Conservation (phyloP, 2,797 vertebrate species). For the Spondyliosoma cantharus region DNA sequence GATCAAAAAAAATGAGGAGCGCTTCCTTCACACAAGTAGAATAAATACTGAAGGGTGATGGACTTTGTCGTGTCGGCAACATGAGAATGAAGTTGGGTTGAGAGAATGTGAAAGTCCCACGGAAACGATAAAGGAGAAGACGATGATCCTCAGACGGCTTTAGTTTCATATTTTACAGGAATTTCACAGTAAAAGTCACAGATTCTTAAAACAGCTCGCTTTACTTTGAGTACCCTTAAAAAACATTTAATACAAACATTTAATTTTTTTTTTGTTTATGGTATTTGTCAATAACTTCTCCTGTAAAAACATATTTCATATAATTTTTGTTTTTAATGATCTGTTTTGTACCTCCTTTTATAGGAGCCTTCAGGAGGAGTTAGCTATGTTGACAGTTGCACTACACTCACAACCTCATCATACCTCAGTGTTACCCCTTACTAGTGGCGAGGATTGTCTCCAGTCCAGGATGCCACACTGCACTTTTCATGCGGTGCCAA, state of each 20-base stretch:
- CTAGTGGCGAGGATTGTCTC: neutral
- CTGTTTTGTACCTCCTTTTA: neutral
- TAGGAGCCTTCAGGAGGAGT: neutral
- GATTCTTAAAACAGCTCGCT: neutral
- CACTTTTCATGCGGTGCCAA: too few species aligned
- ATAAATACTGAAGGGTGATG: constrained; percentile 53
- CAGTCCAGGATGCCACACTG: constrained; percentile 39
- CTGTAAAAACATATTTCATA: neutral
- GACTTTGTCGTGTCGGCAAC: constrained; percentile 26
- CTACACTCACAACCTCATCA: neutral
- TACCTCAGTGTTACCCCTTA: constrained; percentile 15
- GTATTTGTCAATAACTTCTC: neutral
- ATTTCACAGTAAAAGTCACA: constrained; percentile 26
- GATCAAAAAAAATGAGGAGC: constrained; percentile 14
- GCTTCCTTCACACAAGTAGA: constrained; percentile 36
- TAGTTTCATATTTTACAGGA: constrained; percentile 38
- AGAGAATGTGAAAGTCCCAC: neutral
- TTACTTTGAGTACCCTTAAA: neutral
- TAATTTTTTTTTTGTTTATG: neutral
- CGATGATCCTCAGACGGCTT: neutral
- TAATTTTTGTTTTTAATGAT: neutral
- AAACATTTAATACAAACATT: constrained; percentile 2
- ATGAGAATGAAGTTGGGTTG: neutral
- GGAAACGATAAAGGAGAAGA: constrained; percentile 30
- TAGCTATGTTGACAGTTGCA: neutral